Evolutionary conservation across 53 echinoderm and acorn worm genomes (phyloP).

Genomic region (Paelopatides confundens): DNA sequence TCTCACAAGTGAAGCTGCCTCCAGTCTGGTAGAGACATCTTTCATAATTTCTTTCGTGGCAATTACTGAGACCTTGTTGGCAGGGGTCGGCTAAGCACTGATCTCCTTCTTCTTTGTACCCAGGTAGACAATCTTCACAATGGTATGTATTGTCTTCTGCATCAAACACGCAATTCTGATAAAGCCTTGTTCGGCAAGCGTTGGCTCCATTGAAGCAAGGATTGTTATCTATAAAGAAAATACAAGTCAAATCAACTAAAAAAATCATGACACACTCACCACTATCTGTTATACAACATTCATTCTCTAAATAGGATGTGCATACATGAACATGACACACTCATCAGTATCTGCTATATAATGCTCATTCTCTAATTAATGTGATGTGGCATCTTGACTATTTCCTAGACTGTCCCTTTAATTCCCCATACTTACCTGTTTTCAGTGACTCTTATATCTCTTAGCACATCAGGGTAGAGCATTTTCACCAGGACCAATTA

Average conservation of each 20-base stretch:
- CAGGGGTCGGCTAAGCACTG: slow-evolving; percentile 33
- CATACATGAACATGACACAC: too few species aligned
- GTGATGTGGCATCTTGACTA: too few species aligned
- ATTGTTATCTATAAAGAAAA: not conserved
- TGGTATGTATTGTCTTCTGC: not conserved
- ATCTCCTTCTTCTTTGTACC: slow-evolving; percentile 18
- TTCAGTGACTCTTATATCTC: too few species aligned
- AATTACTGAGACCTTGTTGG: slow-evolving; percentile 7
- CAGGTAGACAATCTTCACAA: slow-evolving; percentile 5
- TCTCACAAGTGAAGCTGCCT: slow-evolving; percentile 26
- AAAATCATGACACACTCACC: too few species aligned
- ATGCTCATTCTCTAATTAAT: too few species aligned
- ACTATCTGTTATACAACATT: too few species aligned
- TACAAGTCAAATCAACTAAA: not conserved
- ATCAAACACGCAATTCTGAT: slow-evolving; percentile 1
- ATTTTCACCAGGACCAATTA: too few species aligned
- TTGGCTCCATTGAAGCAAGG: slow-evolving; percentile 31
- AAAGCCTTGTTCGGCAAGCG: slow-evolving; percentile 5
- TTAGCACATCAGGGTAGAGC: too few species aligned
- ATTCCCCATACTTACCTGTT: too few species aligned
- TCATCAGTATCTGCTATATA: too few species aligned
- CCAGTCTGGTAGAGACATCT: slow-evolving; percentile 37
- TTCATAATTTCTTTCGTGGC: slow-evolving; percentile 25
- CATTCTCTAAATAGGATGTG: too few species aligned
- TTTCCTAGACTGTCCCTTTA: too few species aligned